Evolutionary conservation across 2,888 invertebrate species (phyloP).

Genomic region (Tridacna gigas): DNA sequence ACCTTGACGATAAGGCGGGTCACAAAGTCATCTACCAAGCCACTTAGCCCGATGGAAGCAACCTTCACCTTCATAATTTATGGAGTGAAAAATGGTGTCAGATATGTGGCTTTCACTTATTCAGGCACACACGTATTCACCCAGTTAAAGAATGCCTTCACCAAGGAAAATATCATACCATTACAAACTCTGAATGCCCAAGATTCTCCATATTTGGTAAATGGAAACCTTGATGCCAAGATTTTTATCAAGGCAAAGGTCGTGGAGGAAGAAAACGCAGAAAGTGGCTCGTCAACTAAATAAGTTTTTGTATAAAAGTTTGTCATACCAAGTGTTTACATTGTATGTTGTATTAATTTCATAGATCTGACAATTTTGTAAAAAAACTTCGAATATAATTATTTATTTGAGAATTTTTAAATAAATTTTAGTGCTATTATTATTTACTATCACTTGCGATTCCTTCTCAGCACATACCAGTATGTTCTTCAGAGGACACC

Average conservation of each 20-base stretch:
- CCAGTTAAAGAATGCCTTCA: slow-evolving; percentile 57
- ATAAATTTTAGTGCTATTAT: too few relatives aligned
- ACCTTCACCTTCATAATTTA: slow-evolving; percentile 76
- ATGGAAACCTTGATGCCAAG: slow-evolving; percentile 75
- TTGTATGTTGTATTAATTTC: too few relatives aligned
- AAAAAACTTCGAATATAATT: too few relatives aligned
- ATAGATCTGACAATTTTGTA: too few relatives aligned
- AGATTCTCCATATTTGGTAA: slow-evolving; percentile 75
- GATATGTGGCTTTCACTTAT: slow-evolving; percentile 75
- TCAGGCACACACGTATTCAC: slow-evolving; percentile 67
- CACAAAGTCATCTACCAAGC: slow-evolving; percentile 32
- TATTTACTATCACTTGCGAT: too few relatives aligned
- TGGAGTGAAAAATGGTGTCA: slow-evolving; percentile 75
- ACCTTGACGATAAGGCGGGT: slow-evolving; percentile 71
- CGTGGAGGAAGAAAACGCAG: background rate
- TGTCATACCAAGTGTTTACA: too few relatives aligned
- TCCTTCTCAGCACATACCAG: too few relatives aligned
- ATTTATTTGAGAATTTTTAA: too few relatives aligned
- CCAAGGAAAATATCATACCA: slow-evolving; percentile 73
- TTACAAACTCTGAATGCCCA: slow-evolving; percentile 69
- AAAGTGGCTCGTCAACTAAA: background rate
- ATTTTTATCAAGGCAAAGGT: slow-evolving; percentile 76
- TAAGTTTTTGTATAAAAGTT: too few relatives aligned
- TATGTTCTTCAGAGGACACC: too few relatives aligned
- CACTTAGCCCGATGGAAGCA: slow-evolving; percentile 38